These are phyloP conservation scores for Pycnonotus jocosus DNA, from an alignment of 2,113 vertebrate species.

Conservation along the genomic window DNA sequence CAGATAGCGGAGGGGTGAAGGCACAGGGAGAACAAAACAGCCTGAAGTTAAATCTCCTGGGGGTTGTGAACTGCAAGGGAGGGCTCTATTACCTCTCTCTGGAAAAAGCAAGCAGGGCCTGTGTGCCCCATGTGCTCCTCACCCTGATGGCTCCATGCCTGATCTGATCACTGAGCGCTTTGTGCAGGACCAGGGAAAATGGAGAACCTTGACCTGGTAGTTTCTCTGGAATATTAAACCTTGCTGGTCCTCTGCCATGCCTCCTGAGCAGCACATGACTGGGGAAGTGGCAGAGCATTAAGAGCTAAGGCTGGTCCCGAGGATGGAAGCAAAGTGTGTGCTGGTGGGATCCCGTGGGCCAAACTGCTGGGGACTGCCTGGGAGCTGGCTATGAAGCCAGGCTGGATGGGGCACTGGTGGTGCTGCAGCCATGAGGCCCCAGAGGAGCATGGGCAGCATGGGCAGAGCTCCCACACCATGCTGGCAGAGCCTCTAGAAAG, in stretches of 20 bases:
- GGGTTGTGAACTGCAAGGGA: neutral
- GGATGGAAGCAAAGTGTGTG: neutral
- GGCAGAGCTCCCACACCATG: neutral
- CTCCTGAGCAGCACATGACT: neutral
- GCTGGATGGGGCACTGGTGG: accelerated
- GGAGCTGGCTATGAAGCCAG: neutral
- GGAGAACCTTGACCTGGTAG: neutral
- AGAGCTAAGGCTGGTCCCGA: neutral
- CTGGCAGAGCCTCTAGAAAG: neutral
- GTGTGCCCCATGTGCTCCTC: accelerated
- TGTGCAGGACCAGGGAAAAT: neutral
- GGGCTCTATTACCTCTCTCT: neutral
- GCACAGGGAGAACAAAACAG: neutral
- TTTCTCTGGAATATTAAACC: slow-evolving; percentile 22
- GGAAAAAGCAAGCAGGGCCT: neutral
- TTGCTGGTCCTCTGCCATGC: neutral
- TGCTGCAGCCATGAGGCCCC: neutral
- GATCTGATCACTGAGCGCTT: neutral
- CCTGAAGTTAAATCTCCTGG: neutral
- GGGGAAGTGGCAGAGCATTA: neutral
- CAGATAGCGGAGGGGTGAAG: neutral
- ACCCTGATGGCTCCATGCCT: neutral
- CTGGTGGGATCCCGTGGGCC: neutral
- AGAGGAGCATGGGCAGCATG: neutral
- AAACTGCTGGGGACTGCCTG: accelerated